These are phyloP conservation scores for Brachionus koreanus DNA, from an alignment of 1,140 invertebrate genomes.

Conservation along the genomic window DNA sequence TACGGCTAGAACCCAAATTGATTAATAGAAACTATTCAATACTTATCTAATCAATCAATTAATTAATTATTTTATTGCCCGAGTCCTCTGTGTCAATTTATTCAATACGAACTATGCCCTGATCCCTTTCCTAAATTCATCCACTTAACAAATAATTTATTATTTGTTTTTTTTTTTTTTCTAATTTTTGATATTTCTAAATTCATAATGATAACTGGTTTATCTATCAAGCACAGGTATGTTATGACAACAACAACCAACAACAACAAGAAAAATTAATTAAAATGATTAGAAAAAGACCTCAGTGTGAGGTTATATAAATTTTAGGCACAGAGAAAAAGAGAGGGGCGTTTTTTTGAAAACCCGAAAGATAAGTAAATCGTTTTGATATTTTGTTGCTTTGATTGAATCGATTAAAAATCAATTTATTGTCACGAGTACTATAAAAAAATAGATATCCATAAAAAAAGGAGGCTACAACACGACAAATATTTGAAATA, in stretches of 20 bases:
- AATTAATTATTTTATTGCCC: constrained; percentile 33
- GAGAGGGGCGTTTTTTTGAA: constrained; percentile 5
- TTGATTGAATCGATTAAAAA: constrained; percentile 22
- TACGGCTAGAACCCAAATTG: constrained; percentile 2
- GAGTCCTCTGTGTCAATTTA: constrained; percentile 23
- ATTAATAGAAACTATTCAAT: constrained; percentile 15
- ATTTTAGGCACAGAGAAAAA: neutral
- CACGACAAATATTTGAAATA: constrained; percentile 2
- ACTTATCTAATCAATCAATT: constrained; percentile 44
- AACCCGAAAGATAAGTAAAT: neutral
- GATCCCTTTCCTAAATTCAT: neutral
- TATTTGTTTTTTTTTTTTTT: neutral
- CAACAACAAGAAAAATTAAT: neutral
- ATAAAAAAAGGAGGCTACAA: neutral
- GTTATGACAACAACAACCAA: neutral
- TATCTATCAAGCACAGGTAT: neutral
- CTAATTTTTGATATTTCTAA: neutral
- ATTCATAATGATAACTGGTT: constrained; percentile 2
- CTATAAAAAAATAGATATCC: constrained; percentile 16
- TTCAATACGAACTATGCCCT: neutral
- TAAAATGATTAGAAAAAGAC: neutral
- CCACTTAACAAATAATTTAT: constrained; percentile 3
- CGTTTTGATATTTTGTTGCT: neutral
- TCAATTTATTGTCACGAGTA: constrained; percentile 36
- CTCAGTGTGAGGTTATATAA: constrained; percentile 17